Conservation (phyloP, 2,113 vertebrate genomes). For the Siphamia tubifer region DNA sequence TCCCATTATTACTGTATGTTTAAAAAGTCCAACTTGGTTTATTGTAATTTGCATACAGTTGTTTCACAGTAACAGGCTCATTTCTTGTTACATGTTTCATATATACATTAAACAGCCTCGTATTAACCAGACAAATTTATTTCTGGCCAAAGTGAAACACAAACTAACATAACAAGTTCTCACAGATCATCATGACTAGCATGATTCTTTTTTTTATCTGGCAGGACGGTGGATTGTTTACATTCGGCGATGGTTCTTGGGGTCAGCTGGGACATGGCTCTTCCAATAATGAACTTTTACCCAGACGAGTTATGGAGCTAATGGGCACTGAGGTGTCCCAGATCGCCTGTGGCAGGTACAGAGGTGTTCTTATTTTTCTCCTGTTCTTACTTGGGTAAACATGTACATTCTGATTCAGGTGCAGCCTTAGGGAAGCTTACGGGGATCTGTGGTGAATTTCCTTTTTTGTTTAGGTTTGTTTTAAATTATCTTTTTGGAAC, state of each 20-base stretch:
- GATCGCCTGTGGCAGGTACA: slow-evolving; percentile 89
- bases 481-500: no score
- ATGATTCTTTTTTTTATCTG: background rate
- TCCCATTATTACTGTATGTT: background rate
- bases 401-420: background rate
- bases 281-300: slow-evolving; percentile 86
- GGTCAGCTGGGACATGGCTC: slow-evolving; percentile 92
- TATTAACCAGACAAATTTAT: no score
- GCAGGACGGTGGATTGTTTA: slow-evolving; percentile 91
- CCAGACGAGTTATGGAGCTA: slow-evolving; percentile 89
- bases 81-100: no score
- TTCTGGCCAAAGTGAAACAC: no score
- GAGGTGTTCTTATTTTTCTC: background rate
- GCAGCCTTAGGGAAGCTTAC: no score
- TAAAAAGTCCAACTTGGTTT: background rate
- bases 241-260: slow-evolving; percentile 87
- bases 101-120: no score
- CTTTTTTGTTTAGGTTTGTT: no score
- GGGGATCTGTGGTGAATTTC: no score
- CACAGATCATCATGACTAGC: no score
- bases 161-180: no score
- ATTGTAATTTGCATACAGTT: background rate
- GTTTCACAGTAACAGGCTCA: no score
- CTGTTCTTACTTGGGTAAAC: background rate
- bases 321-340: slow-evolving; percentile 94